Evolutionary conservation across 1,140 invertebrate species (phyloP).

Genomic region (Zaprionus kolodkinae): DNA sequence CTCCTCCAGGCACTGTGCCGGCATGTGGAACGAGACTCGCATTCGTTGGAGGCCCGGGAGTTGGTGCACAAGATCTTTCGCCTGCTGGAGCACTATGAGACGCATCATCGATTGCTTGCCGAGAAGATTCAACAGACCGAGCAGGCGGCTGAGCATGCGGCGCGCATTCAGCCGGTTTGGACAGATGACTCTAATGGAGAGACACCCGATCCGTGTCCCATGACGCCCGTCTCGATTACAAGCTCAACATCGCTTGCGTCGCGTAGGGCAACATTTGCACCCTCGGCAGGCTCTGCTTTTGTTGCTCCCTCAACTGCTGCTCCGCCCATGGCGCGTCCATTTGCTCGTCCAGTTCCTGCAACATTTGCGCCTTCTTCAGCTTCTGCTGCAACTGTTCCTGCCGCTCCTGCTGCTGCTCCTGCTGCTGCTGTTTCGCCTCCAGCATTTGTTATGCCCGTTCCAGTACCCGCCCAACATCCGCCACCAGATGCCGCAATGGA

Average conservation of each 20-base stretch:
- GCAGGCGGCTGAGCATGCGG: slow-evolving; percentile 46
- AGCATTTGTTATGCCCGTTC: neutral
- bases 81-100: slow-evolving; percentile 69
- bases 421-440: neutral
- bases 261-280: neutral
- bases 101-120: slow-evolving; percentile 54
- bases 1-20: slow-evolving; percentile 46
- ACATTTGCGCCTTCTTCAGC: neutral
- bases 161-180: slow-evolving; percentile 56
- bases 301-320: neutral
- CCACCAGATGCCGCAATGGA: neutral
- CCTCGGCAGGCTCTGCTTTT: neutral
- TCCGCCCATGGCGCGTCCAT: neutral
- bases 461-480: neutral
- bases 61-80: slow-evolving; percentile 67
- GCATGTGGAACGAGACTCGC: slow-evolving; percentile 53
- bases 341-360: neutral
- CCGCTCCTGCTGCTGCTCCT: neutral
- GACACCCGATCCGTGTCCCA: neutral
- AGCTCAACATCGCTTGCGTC: neutral
- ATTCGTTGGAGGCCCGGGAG: slow-evolving; percentile 54
- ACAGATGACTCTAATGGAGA: neutral
- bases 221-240: neutral
- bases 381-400: neutral
- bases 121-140: slow-evolving; percentile 67